These are phyloP conservation scores for Palaemon carinicauda DNA, from an alignment of 1,140 invertebrate genomes.

Conservation along the genomic window DNA sequence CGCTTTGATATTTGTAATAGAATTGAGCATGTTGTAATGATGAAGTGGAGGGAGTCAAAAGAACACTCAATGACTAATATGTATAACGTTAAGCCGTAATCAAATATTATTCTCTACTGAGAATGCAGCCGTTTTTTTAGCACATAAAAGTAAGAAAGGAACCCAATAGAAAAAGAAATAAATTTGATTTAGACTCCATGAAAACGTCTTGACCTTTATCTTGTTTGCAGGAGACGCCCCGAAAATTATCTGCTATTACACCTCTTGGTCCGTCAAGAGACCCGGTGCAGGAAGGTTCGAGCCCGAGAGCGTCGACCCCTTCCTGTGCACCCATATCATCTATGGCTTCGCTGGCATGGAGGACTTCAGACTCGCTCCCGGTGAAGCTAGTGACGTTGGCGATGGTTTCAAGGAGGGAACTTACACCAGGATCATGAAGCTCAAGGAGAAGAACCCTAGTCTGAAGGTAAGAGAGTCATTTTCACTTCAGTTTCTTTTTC, in stretches of 20 bases:
- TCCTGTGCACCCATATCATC: conserved; percentile 89
- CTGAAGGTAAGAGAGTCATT: conserved; percentile 76
- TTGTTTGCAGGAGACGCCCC: conserved; percentile 63
- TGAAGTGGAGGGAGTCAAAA: too few species aligned
- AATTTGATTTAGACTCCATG: too few species aligned
- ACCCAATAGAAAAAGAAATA: too few species aligned
- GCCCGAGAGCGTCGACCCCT: conserved; percentile 85
- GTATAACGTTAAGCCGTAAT: too few species aligned
- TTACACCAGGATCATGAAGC: conserved; percentile 81
- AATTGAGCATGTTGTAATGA: too few species aligned
- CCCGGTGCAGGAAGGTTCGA: conserved; percentile 85
- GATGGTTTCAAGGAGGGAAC: conserved; percentile 70
- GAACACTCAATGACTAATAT: too few species aligned
- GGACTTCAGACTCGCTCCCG: conserved; percentile 79
- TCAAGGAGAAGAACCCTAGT: conserved; percentile 89
- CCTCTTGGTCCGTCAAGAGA: conserved; percentile 92
- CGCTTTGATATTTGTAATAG: too few species aligned
- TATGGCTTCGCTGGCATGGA: conserved; percentile 81
- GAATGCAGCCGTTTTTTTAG: too few species aligned
- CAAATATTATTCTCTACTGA: too few species aligned
- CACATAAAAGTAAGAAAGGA: too few species aligned
- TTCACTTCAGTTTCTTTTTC: too few species aligned
- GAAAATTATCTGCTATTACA: conserved; percentile 91
- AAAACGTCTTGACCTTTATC: too few species aligned
- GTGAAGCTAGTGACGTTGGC: conserved; percentile 75